phyloP scores from a whole-genome alignment of 2,888 invertebrate genomes.

The Drosophila pseudotakahashii region DNA sequence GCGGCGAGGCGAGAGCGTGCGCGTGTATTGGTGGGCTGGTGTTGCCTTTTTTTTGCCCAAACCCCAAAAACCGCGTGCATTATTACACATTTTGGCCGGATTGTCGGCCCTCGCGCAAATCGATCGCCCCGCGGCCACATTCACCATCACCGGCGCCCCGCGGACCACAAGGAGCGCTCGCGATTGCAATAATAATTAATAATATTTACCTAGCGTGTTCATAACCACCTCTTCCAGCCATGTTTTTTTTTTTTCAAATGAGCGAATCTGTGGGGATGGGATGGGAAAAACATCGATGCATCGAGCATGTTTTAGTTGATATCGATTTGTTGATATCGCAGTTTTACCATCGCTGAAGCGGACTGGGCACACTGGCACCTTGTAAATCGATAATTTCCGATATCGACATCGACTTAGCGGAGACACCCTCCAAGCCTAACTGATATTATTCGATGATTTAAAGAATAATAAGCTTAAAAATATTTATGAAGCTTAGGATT shows the following conservation, averaged over 20 bases:
- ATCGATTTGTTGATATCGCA: neutral
- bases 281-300: no score
- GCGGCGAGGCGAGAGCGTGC: slow-evolving; percentile 32
- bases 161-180: slow-evolving; percentile 7
- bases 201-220: slow-evolving; percentile 92
- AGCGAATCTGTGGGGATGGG: slow-evolving; percentile 64
- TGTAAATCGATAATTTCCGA: no score
- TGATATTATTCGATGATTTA: no score
- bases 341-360: no score
- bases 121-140: slow-evolving; percentile 29
- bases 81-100: slow-evolving; percentile 53
- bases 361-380: no score
- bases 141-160: slow-evolving; percentile 9
- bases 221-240: slow-evolving; percentile 95
- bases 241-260: slow-evolving; percentile 87
- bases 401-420: no score
- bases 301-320: no score
- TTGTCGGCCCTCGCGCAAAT: slow-evolving; percentile 32
- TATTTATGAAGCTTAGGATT: no score
- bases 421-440: no score
- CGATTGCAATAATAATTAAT: slow-evolving; percentile 68
- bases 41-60: slow-evolving; percentile 60
- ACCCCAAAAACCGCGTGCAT: slow-evolving; percentile 70
- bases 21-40: slow-evolving; percentile 45
- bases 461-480: no score